A percentile compares a stretch with the other conserved stretches of the same genome.
phyloP scores from a whole-genome alignment of 2,113 vertebrate genomes.

The Piliocolobus tephrosceles region DNA sequence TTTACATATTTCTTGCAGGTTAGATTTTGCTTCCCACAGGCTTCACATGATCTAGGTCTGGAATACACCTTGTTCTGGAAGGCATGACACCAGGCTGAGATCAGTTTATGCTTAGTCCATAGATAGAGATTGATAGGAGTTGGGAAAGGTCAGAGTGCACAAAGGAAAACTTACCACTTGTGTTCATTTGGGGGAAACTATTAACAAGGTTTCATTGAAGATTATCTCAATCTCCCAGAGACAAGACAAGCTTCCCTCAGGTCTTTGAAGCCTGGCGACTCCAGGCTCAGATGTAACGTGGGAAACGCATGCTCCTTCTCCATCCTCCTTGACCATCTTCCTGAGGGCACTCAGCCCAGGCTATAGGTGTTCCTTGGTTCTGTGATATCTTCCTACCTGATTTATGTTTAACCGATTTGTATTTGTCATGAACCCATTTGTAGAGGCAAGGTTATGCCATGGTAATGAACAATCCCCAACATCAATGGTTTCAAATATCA shows the following conservation, averaged over 20 bases:
- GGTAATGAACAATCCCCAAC: not conserved
- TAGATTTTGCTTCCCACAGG: not conserved
- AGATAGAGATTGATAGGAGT: not conserved
- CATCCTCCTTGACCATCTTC: not conserved
- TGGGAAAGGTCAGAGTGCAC: not conserved
- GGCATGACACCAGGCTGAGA: not conserved
- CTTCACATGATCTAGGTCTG: not conserved
- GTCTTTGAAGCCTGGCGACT: not conserved
- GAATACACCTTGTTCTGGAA: not conserved
- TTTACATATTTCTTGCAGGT: not conserved
- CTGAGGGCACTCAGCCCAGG: not conserved
- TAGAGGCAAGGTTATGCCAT: not conserved
- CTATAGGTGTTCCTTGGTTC: not conserved
- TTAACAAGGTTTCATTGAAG: constrained; percentile 18
- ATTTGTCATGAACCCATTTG: not conserved
- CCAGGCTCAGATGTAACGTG: not conserved
- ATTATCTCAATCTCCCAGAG: constrained; percentile 50
- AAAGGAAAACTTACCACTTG: not conserved
- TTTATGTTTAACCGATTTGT: not conserved
- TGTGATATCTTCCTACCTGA: not conserved
- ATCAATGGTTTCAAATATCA: not conserved
- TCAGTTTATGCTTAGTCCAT: not conserved
- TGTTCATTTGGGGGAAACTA: constrained; percentile 4
- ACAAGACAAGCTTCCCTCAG: constrained; percentile 24
- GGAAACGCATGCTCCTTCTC: not conserved